Evolutionary conservation across 2,113 vertebrate genomes (phyloP), one percentile per base, ranked within the genome.

Genomic region (Neoarius graeffei): DNA sequence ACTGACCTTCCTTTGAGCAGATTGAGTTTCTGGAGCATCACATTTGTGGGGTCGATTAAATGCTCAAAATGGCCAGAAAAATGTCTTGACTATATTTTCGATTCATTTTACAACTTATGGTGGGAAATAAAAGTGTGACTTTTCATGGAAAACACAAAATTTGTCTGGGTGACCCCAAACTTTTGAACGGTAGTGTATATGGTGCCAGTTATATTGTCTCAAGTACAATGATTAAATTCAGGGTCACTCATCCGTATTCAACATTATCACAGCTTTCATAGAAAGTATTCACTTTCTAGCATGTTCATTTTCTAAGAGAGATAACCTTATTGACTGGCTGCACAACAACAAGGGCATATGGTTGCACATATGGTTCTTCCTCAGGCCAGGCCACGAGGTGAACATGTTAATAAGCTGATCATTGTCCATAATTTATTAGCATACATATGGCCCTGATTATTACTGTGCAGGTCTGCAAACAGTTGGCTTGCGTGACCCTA

Each of bases 401-500:
- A 60, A 76, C 35, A 48, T 48, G 30, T 35, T 85, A 85, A 85
- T 85, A 25, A 60, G 57, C 25, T 66, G 50, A 83, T 67, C 86
- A 76, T 48, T 42, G 57, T 74, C 57, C 14, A 82, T 82, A 82
- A 82, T 82, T 82, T 82, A 82, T 82, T 82, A 48, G 57, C 20
- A 48, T 82, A 62, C 80, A 62, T 62, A 62, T 62, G 80, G 57
- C 52, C 48, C 35, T 83, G 81, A 84, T 64, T 42, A 54, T 83
- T 84, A 27, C 48, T 66, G 42, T 50, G 23, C 13, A 19, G 71
- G 50, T 25, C 77, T 88, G 71, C 19, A 66, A 56, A 30, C 54
- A 52, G 69, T 87, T 89, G 88, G 74, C 13, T 84, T 88, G 62
- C 81, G 76, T 13, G 35, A 62, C 19, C 62, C 1, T 82, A 82